Base-by-base conservation (phyloP, 2,113 vertebrate species). In the Actenoides lindsayi region DNA sequence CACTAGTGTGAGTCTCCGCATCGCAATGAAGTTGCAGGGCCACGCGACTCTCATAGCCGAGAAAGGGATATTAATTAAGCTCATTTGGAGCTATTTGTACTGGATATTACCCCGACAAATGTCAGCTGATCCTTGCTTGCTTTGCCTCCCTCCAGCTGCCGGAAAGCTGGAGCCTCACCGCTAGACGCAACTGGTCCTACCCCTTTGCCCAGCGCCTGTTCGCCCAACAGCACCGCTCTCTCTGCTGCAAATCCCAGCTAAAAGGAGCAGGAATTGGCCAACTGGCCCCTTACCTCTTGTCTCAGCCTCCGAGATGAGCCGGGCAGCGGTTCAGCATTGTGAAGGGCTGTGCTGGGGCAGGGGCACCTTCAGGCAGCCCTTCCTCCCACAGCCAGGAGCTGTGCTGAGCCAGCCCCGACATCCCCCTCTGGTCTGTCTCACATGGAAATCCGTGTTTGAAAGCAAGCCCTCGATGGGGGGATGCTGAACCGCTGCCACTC, bases 181-280 rank as follows among this genome's bases (percentile, higher is more conserved):
- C 16, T 1, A 14, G 19, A 2, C 60, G 8, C 0, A 77, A 37
- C 70, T 50, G n/a, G 30, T 65, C 51, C 57, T 39, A n/a, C 16
- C 28, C 42, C 65, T 76, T 35, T 19, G 30, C 21, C 50, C 62
- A 88, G 71, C 0, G 3, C 42, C 37, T 50, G 8, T 46, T 88
- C 53, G 39, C 25, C 73, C 48, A 51, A 4, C 25, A 78, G 67
- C 41, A 46, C 54, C 2, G 0, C 78, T 86, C 35, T 12, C 11
- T 46, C 54, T 16, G 6, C 28, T 11, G 30, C 59, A 65, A 39
- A 81, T 59, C 50, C 18, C 5, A 2, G 81, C 28, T 94, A 65
- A 87, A 82, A 56, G 0, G 2, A 74, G 73, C 39, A 80, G 48
- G 60, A 93, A 41, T 44, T 24, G 83, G 65, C 39, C 74, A 60